phyloP scores from a whole-genome alignment of 2,113 vertebrate genomes.

The Elachura formosa region DNA sequence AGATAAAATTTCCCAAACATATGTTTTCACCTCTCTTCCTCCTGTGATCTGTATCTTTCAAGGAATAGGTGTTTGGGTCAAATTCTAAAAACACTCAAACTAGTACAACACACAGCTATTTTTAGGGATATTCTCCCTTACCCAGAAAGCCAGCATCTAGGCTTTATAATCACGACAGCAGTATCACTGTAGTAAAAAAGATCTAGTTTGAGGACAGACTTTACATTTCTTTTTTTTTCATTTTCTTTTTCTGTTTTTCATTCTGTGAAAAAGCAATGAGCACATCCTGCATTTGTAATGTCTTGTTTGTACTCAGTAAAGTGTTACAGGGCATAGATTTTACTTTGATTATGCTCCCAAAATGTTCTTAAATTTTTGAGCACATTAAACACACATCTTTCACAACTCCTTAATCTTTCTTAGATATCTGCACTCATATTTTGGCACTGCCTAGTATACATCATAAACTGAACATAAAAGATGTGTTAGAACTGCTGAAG shows the following conservation, averaged over 20 bases:
- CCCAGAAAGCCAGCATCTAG: neutral
- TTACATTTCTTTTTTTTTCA: neutral
- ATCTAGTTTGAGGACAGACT: neutral
- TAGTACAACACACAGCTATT: neutral
- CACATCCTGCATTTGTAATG: neutral
- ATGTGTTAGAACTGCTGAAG: neutral
- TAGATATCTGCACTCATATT: neutral
- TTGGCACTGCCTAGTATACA: neutral
- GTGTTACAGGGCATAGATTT: neutral
- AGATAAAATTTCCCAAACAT: neutral
- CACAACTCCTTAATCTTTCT: neutral
- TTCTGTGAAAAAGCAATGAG: neutral
- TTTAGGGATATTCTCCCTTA: neutral
- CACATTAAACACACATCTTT: neutral
- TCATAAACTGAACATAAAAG: neutral
- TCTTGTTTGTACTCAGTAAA: neutral
- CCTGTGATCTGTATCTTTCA: neutral
- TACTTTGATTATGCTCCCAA: neutral
- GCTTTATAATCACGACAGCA: neutral
- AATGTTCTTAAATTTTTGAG: neutral
- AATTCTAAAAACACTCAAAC: neutral
- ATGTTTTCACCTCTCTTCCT: neutral
- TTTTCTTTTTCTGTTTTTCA: neutral
- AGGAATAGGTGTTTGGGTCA: neutral
- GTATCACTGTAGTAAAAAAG: neutral